Evolutionary conservation across 2,113 vertebrate genomes (phyloP), one percentile per base, ranked within the genome.

Genomic region (Catharus bicknelli): DNA sequence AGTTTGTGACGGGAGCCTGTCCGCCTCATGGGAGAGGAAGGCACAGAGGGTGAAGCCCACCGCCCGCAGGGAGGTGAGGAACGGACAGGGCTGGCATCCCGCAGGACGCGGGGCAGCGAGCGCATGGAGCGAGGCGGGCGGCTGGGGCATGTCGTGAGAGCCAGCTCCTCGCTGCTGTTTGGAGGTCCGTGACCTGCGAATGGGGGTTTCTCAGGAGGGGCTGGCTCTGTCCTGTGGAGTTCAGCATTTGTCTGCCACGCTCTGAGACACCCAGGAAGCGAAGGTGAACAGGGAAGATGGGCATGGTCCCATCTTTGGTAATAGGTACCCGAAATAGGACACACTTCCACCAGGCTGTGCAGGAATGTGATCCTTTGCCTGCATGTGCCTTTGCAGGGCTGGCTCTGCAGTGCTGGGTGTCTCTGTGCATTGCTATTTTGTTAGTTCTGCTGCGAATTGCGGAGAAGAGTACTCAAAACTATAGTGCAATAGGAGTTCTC

Each of bases 161-260:
- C 15, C 18, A 3, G 26, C 29, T 30, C 15, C 62, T 50, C 0
- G 2, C 16, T 30, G 5, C 14, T 29, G 0, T 9, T 22, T 2
- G 40, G 8, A 53, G 8, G 63, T 6, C 15, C 9, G 16, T 67
- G 66, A 38, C 15, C 32, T 64, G 61, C 1, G 9, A 36, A 25
- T 8, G 45, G 40, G 12, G 10, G 8, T 50, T 68, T 40, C 43
- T 43, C 19, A 13, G 42, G 22, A 38, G 80, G 32, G 43, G 34
- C 25, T 27, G 32, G 5, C 26, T 34, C 19, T 43, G 53, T 13
- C 10, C 16, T 23, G 80, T 43, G 81, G 10, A 10, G 4, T 20
- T 83, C 11, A 16, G 10, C 21, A 1, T 30, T 19, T 58, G 3
- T 29, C 22, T 59, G 32, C 18, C n/a, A 1, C 3, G 8, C 23